A percentile compares a stretch with the other conserved stretches of the same genome.
phyloP scores from a whole-genome alignment of 2,797 vertebrate genomes.

The Trachops cirrhosus region DNA sequence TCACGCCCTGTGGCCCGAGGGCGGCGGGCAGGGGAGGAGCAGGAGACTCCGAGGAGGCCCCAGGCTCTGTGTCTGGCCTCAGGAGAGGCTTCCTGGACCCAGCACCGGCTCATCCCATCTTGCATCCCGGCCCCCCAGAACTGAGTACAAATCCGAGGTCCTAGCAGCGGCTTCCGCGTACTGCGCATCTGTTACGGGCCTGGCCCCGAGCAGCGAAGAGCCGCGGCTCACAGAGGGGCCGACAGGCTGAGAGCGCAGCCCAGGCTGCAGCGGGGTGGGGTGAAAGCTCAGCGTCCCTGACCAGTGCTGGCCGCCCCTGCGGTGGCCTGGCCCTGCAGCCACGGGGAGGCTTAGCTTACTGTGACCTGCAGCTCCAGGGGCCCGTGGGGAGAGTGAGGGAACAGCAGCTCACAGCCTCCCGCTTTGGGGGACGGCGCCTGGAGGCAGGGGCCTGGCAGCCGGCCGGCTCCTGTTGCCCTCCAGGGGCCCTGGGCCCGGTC shows the following conservation, averaged over 20 bases:
- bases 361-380: rapidly evolving
- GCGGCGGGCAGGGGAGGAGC: neutral
- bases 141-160: neutral
- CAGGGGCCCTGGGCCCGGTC: neutral
- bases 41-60: neutral
- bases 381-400: neutral
- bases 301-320: neutral
- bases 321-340: neutral
- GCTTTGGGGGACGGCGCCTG: too few relatives aligned
- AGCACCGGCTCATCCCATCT: rapidly evolving
- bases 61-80: neutral
- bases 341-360: rapidly evolving
- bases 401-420: rapidly evolving
- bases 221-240: rapidly evolving
- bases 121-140: neutral
- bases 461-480: rapidly evolving
- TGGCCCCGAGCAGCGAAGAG: neutral
- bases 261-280: rapidly evolving
- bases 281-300: neutral
- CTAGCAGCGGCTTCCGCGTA: rapidly evolving
- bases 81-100: neutral
- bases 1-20: neutral
- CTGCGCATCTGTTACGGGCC: neutral
- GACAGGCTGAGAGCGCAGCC: rapidly evolving
- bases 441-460: neutral